Percentiles rank a stretch among this genome's conserved stretches.
phyloP scores from a whole-genome alignment of 2,113 vertebrate species.

The Aspidoscelis tigris region DNA sequence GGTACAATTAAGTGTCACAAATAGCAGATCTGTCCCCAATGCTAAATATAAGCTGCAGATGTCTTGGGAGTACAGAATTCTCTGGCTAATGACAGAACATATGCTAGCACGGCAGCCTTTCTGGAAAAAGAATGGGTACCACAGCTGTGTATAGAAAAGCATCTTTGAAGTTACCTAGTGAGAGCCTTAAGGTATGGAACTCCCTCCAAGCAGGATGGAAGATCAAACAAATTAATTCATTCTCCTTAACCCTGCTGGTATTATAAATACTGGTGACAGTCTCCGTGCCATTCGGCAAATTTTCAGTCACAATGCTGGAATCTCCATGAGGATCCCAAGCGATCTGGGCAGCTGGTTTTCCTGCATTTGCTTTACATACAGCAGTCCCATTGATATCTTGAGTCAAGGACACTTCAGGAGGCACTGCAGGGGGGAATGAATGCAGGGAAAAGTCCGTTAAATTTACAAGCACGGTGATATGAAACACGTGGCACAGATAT shows the following conservation, averaged over 20 bases:
- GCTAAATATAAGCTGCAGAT: background rate
- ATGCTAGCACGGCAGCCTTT: background rate
- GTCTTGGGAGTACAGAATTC: background rate
- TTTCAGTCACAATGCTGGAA: background rate
- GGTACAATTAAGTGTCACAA: background rate
- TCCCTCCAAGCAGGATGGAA: constrained; percentile 27
- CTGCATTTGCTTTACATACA: constrained; percentile 24
- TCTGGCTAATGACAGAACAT: background rate
- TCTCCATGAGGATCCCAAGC: background rate
- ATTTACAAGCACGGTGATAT: background rate
- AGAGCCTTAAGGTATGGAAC: background rate
- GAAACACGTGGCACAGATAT: background rate
- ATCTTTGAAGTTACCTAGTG: constrained; percentile 5
- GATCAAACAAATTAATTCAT: constrained; percentile 17
- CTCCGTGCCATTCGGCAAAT: constrained; percentile 14
- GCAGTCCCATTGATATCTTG: background rate
- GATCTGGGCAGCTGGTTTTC: constrained; percentile 32
- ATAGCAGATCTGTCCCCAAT: background rate
- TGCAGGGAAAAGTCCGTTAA: constrained; percentile 3
- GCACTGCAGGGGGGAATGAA: constrained; percentile 2
- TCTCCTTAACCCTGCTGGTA: fast-evolving
- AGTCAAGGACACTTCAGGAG: constrained; percentile 3
- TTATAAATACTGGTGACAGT: constrained; percentile 40
- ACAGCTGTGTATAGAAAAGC: too few relatives aligned
- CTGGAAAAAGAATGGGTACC: background rate